These are phyloP conservation scores for Acholoe squamosa DNA, from an alignment of 2,888 invertebrate genomes.

Conservation along the genomic window DNA sequence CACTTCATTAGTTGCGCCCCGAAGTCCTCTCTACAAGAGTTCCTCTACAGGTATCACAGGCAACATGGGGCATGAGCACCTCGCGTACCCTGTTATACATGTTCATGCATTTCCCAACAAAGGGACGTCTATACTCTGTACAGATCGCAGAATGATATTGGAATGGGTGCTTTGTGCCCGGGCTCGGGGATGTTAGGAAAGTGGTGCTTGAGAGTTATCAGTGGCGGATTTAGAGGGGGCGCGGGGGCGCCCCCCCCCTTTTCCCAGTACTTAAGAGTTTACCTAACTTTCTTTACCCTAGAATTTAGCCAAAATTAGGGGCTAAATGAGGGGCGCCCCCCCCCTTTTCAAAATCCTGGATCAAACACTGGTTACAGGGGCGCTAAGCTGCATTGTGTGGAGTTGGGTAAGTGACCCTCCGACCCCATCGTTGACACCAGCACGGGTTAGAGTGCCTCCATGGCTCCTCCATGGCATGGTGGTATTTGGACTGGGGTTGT, in stretches of 20 bases:
- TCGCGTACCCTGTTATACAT: background rate
- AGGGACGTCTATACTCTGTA: background rate
- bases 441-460: background rate
- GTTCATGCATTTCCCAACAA: background rate
- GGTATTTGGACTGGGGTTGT: background rate
- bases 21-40: background rate
- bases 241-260: no score
- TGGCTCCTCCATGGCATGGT: background rate
- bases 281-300: no score
- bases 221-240: no score
- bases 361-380: background rate
- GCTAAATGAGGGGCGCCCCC: no score
- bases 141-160: background rate
- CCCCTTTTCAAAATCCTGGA: no score
- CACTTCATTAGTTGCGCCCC: background rate
- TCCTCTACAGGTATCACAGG: background rate
- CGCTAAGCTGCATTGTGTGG: background rate
- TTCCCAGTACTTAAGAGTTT: no score
- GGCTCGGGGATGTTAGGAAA: slow-evolving; percentile 3
- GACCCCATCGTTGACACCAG: background rate
- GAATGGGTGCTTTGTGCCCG: background rate
- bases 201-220: no score
- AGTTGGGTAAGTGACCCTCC: background rate
- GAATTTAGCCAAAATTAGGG: no score
- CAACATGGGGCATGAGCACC: background rate